These are phyloP conservation scores for Urocitellus parryii DNA, from an alignment of 2,113 vertebrate species.

Conservation along the genomic window DNA sequence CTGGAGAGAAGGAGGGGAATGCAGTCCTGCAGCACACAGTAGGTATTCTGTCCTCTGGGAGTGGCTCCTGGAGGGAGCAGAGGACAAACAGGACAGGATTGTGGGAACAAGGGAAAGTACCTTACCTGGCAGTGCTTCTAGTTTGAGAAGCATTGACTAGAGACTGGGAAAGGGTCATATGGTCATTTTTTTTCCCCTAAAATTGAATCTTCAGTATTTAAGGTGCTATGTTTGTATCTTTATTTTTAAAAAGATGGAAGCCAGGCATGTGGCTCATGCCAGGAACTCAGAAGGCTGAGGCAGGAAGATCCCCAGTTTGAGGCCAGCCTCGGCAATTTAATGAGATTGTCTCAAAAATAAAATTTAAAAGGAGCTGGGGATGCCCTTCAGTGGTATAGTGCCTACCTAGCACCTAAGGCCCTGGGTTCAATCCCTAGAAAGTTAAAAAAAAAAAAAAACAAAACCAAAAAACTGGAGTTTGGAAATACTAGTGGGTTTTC, in stretches of 20 bases:
- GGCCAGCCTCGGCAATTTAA: neutral
- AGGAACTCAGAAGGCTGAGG: too few relatives aligned
- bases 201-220: neutral
- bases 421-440: too few relatives aligned
- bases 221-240: neutral
- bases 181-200: neutral
- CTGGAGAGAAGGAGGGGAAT: rapidly evolving
- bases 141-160: too few relatives aligned
- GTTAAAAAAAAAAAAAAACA: too few relatives aligned
- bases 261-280: neutral
- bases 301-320: neutral
- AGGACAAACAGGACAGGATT: neutral
- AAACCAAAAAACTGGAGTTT: neutral
- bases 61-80: neutral
- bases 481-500: neutral
- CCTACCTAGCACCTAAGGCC: too few relatives aligned
- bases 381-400: too few relatives aligned
- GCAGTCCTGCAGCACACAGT: rapidly evolving
- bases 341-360: neutral
- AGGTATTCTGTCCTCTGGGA: too few relatives aligned
- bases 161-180: rapidly evolving
- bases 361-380: neutral
- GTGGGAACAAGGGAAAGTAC: neutral
- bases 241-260: neutral
- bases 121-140: neutral